Base-by-base conservation (phyloP, 2,888 invertebrate genomes). In the Meliscaeva auricollis region DNA sequence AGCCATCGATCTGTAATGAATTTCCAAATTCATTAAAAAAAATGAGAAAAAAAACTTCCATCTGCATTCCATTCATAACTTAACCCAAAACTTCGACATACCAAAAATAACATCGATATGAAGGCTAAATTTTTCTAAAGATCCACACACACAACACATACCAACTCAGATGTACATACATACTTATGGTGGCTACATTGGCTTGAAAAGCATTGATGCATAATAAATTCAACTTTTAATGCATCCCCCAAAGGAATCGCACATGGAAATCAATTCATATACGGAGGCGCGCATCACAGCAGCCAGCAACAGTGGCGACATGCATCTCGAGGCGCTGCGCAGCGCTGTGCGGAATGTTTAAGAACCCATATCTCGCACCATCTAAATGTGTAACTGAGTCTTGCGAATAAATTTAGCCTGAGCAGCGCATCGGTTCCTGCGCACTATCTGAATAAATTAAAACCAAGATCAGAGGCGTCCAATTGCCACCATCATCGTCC, bases 341-440 rank as follows among this genome's bases (percentile, higher is more conserved):
- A n/a, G n/a, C n/a, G n/a, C n/a, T 79, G 60, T 38, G 64, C 73
- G 76, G 76, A 85, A 85, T 85, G 76, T 48, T 56, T 68, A 81
- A 81, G 80, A 85, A 41, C 38, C 62, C 76, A 85, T 85, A 85
- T 85, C 85, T 85, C 85, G 85, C 85, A 77, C 85, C 80, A 85
- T 85, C 85, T 85, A 73, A 85, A 85, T 85, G 81, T 85, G 76
- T 81, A 81, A 81, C 80, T 77, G 85, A 85, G 80, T 81, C 64
- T 66, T 85, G 72, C 74, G 85, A 77, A 85, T 85, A 81, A 80
- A 81, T 46, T 80, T 54, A 77, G 73, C 76, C 69, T n/a, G n/a
- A n/a, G 66, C 48, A 68, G 77, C 22, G 0, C 15, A 17, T 0
- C 13, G 17, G 46, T 46, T 8, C 8, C 17, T 60, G 20, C 56